Conservation (phyloP, 2,113 vertebrate genomes). For the Pardalotus punctatus region DNA sequence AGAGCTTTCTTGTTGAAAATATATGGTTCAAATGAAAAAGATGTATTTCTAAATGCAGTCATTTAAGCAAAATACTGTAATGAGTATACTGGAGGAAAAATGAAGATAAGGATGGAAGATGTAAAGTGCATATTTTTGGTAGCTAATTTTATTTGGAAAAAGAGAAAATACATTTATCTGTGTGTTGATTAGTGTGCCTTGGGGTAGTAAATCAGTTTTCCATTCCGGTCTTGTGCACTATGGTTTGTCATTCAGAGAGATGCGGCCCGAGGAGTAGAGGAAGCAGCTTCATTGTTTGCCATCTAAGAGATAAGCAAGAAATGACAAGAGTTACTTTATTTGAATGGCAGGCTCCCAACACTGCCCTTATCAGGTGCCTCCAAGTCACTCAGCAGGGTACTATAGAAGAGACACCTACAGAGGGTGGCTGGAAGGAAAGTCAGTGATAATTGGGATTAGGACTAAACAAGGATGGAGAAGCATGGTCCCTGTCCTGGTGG, state of each 20-base stretch:
- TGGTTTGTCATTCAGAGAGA: neutral
- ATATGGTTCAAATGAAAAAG: neutral
- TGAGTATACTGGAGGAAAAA: neutral
- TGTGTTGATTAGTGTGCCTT: neutral
- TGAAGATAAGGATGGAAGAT: neutral
- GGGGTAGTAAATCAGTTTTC: neutral
- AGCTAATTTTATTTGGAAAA: neutral
- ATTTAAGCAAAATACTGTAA: neutral
- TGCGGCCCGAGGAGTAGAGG: neutral
- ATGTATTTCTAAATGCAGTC: neutral
- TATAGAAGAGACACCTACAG: neutral
- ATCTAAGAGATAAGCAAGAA: conserved; percentile 45
- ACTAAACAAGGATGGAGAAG: neutral
- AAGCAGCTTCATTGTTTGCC: neutral
- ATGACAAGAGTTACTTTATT: neutral
- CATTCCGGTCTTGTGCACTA: neutral
- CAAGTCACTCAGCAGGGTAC: neutral
- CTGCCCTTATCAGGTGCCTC: neutral
- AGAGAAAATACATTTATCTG: neutral
- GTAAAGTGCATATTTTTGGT: neutral
- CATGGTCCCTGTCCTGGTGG: neutral
- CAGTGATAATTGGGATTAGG: neutral
- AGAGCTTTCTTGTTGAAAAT: neutral
- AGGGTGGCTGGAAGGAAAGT: neutral
- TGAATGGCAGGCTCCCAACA: neutral